These are phyloP conservation scores for Drymonia ruficornis DNA, from an alignment of 2,888 invertebrate genomes.

Conservation along the genomic window DNA sequence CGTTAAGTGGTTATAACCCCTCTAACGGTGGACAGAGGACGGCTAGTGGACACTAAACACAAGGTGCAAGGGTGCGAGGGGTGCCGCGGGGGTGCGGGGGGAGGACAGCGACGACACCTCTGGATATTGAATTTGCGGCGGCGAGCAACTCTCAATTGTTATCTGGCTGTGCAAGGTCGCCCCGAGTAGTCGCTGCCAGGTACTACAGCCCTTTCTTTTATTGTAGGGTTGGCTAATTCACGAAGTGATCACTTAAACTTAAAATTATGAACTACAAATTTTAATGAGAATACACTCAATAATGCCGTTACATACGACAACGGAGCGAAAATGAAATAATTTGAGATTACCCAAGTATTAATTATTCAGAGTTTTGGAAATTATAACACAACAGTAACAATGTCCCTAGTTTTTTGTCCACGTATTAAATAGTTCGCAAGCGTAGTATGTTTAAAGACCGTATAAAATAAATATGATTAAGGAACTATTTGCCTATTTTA, in stretches of 20 bases:
- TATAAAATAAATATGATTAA: no score
- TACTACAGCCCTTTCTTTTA: constrained; percentile 74
- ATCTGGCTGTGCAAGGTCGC: constrained; percentile 81
- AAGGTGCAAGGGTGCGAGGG: constrained; percentile 48
- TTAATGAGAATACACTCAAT: no score
- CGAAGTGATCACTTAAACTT: neutral
- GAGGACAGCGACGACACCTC: constrained; percentile 68
- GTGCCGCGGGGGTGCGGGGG: constrained; percentile 25
- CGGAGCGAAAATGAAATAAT: no score
- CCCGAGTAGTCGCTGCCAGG: constrained; percentile 66
- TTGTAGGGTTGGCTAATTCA: constrained; percentile 59
- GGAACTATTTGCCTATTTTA: no score
- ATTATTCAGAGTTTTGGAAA: no score
- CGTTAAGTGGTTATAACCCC: constrained; percentile 83
- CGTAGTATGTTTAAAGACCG: no score
- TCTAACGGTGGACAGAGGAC: constrained; percentile 63
- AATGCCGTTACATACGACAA: no score
- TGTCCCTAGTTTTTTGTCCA: no score
- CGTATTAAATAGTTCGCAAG: no score
- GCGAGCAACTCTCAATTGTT: constrained; percentile 78
- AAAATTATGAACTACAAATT: no score
- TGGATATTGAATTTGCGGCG: constrained; percentile 82
- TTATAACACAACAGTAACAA: no score
- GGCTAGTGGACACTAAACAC: constrained; percentile 71
- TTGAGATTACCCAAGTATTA: no score